Evolutionary conservation across 1,140 invertebrate genomes (phyloP).

Genomic region (Tetramorium alpestre): DNA sequence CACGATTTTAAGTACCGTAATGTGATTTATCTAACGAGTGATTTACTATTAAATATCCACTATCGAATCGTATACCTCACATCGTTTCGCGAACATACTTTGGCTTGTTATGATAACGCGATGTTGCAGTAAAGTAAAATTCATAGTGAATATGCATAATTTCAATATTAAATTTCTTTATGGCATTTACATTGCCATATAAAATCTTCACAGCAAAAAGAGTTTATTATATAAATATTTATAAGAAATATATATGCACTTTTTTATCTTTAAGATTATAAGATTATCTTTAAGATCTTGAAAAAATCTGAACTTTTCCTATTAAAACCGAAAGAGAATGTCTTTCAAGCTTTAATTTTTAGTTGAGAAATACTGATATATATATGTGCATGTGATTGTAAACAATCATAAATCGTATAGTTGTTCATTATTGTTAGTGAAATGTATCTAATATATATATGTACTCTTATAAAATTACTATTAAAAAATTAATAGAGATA

Average conservation of each 20-base stretch:
- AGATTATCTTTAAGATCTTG: not conserved
- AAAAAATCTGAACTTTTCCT: not conserved
- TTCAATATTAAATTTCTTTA: not conserved
- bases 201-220: not conserved
- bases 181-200: not conserved
- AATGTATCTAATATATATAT: not conserved
- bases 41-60: slow-evolving; percentile 18
- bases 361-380: not conserved
- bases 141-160: not conserved
- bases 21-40: slow-evolving; percentile 23
- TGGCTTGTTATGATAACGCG: not conserved
- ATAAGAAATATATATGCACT: not conserved
- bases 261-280: not conserved
- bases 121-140: not conserved
- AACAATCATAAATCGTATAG: not conserved
- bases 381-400: not conserved
- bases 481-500: not conserved
- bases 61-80: not conserved
- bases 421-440: not conserved
- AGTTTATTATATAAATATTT: not conserved
- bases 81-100: not conserved
- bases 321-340: not conserved
- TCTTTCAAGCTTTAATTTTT: not conserved
- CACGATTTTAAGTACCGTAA: slow-evolving; percentile 10
- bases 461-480: not conserved